phyloP scores from a whole-genome alignment of 2,888 invertebrate species.

The Cheilosia urbana region DNA sequence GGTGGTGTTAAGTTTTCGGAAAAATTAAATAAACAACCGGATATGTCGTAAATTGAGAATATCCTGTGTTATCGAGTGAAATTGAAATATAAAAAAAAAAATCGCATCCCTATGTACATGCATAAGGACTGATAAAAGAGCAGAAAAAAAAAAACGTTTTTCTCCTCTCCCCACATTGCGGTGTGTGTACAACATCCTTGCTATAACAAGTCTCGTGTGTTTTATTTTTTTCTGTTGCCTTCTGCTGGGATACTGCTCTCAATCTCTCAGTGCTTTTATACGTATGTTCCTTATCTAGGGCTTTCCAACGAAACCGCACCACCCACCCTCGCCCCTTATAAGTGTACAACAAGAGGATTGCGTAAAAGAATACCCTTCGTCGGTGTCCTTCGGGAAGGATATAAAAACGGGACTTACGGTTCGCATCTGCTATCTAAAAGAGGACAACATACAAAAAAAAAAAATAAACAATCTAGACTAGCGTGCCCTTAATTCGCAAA shows the following conservation, averaged over 20 bases:
- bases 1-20: slow-evolving; percentile 16
- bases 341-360: slow-evolving; percentile 68
- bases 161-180: slow-evolving; percentile 11
- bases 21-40: not conserved
- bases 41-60: slow-evolving; percentile 2
- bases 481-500: slow-evolving; percentile 19
- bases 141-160: slow-evolving; percentile 8
- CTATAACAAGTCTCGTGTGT: slow-evolving; percentile 33
- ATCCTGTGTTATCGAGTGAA: slow-evolving; percentile 23
- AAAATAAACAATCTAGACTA: slow-evolving; percentile 6
- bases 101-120: slow-evolving; percentile 33
- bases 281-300: slow-evolving; percentile 73
- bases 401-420: slow-evolving; percentile 57
- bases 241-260: slow-evolving; percentile 62
- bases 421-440: slow-evolving; percentile 38
- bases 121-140: slow-evolving; percentile 50
- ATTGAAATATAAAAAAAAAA: slow-evolving; percentile 4
- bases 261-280: slow-evolving; percentile 70
- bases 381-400: slow-evolving; percentile 66
- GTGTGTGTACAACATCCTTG: slow-evolving; percentile 56
- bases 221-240: slow-evolving; percentile 33
- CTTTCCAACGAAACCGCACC: slow-evolving; percentile 63
- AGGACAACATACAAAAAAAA: not conserved
- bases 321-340: slow-evolving; percentile 27
- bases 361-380: slow-evolving; percentile 70